phyloP scores from a whole-genome alignment of 2,888 invertebrate genomes.

The Cepaea hortensis region DNA sequence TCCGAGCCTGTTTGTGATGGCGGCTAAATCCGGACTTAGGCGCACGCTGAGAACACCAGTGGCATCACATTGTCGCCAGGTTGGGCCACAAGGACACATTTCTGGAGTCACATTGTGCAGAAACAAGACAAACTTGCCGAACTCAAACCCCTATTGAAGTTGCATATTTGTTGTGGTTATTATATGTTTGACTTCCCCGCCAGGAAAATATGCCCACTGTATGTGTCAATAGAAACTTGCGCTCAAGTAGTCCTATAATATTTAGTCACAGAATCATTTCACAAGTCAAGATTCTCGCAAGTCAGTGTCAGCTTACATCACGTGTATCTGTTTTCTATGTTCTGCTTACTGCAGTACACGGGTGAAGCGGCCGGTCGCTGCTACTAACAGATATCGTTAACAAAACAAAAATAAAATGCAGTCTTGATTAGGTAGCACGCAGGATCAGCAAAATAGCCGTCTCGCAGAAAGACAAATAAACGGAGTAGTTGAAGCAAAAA shows the following conservation, averaged over 20 bases:
- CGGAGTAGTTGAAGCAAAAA: too few relatives aligned
- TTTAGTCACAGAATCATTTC: not conserved
- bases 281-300: not conserved
- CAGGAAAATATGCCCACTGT: not conserved
- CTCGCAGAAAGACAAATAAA: too few relatives aligned
- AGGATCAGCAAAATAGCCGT: too few relatives aligned
- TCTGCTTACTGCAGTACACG: too few relatives aligned
- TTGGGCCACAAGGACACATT: not conserved
- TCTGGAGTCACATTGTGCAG: slow-evolving; percentile 22
- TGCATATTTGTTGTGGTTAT: slow-evolving; percentile 16
- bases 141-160: not conserved
- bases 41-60: not conserved
- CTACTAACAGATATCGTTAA: too few relatives aligned
- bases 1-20: slow-evolving; percentile 26
- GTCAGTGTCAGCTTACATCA: too few relatives aligned
- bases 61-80: slow-evolving; percentile 27
- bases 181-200: not conserved
- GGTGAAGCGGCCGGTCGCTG: too few relatives aligned
- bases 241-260: not conserved
- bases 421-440: too few relatives aligned
- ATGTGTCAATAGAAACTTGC: not conserved
- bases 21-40: slow-evolving; percentile 39
- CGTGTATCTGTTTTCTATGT: too few relatives aligned
- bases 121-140: not conserved
- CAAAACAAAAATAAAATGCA: too few relatives aligned